Conservation (phyloP, 2,888 invertebrate genomes). For the Aphrophora alni region DNA sequence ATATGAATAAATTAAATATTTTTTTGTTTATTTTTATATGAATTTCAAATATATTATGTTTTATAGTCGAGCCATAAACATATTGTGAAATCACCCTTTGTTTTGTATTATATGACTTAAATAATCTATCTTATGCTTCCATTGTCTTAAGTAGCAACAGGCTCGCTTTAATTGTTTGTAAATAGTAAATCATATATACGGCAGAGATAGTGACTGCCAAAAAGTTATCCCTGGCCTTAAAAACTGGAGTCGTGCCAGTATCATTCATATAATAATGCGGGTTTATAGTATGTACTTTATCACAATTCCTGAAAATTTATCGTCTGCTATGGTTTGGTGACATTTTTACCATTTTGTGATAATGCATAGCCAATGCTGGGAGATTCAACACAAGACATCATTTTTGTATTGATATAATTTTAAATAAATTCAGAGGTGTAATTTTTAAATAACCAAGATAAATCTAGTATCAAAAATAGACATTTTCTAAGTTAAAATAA, state of each 20-base stretch:
- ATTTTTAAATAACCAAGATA: too few relatives aligned
- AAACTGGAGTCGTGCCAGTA: neutral
- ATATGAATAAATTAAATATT: too few relatives aligned
- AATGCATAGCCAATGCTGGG: neutral
- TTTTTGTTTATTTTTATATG: too few relatives aligned
- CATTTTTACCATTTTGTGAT: neutral
- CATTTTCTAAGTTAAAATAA: too few relatives aligned
- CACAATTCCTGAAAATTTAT: neutral
- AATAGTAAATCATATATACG: neutral
- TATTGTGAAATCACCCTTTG: too few relatives aligned
- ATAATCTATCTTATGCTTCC: too few relatives aligned
- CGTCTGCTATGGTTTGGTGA: neutral
- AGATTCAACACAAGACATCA: neutral
- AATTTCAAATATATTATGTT: too few relatives aligned
- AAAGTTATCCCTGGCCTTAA: neutral
- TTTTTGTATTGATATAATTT: neutral
- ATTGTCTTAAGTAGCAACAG: neutral
- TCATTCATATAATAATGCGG: neutral
- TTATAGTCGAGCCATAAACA: too few relatives aligned
- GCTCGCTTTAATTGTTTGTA: neutral
- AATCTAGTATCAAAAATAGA: too few relatives aligned
- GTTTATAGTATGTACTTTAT: neutral
- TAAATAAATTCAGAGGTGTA: too few relatives aligned
- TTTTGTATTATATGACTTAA: too few relatives aligned
- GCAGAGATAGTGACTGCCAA: neutral